phyloP scores from a whole-genome alignment of 2,113 vertebrate species.

The Lampris incognitus region DNA sequence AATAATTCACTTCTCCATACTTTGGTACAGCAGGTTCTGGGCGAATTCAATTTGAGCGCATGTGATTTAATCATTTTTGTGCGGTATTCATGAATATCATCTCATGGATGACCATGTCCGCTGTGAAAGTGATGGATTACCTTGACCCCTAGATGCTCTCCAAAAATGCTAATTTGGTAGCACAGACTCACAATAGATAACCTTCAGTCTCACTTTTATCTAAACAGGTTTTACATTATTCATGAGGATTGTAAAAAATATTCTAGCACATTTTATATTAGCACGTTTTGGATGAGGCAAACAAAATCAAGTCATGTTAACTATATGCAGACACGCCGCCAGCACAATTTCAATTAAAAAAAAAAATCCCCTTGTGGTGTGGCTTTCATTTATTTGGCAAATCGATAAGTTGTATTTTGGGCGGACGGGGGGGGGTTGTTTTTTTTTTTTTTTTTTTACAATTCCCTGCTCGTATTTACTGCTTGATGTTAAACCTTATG shows the following conservation, averaged over 20 bases:
- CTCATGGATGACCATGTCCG: constrained; percentile 58
- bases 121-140: constrained; percentile 79
- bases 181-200: constrained; percentile 63
- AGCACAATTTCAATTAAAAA: not conserved
- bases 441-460: no score
- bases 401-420: no score
- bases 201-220: constrained; percentile 64
- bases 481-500: no score
- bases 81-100: constrained; percentile 74
- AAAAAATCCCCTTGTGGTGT: no score
- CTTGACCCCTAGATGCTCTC: constrained; percentile 74
- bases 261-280: constrained; percentile 56
- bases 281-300: not conserved
- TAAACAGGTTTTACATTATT: constrained; percentile 72
- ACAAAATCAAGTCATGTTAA: no score
- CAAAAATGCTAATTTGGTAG: constrained; percentile 74
- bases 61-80: constrained; percentile 62
- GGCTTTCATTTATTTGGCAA: no score
- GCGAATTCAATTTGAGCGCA: constrained; percentile 59
- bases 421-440: no score
- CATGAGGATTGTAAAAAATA: constrained; percentile 67
- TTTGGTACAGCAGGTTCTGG: constrained; percentile 50
- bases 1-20: constrained; percentile 40
- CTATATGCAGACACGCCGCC: no score
- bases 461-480: no score